A percentile compares a stretch with the other conserved stretches of the same genome.
These are phyloP conservation scores for Amblyornis subalaris DNA, from an alignment of 2,113 vertebrate species.

Conservation along the genomic window DNA sequence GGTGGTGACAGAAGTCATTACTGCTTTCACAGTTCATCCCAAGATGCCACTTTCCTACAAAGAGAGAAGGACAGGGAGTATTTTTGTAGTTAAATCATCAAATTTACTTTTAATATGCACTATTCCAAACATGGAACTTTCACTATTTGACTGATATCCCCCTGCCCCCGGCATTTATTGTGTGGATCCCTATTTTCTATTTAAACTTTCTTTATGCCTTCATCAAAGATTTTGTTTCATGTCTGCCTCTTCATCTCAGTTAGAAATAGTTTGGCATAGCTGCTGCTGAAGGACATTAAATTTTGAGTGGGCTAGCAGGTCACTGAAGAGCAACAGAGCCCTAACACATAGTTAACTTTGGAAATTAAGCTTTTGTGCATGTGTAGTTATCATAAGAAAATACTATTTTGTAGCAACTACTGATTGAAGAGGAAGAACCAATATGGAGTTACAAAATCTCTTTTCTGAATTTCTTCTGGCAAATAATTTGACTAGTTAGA, in stretches of 20 bases:
- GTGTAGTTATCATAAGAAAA: not conserved
- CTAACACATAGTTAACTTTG: not conserved
- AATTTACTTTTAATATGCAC: not conserved
- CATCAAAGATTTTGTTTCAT: not conserved
- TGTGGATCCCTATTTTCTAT: not conserved
- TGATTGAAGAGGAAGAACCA: not conserved
- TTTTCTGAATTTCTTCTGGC: not conserved
- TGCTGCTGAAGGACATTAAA: not conserved
- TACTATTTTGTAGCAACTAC: not conserved
- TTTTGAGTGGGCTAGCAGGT: not conserved
- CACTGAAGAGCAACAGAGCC: not conserved
- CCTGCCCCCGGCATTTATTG: not conserved
- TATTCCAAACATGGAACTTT: not conserved
- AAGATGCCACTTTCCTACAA: conserved; percentile 88
- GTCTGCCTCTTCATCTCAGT: not conserved
- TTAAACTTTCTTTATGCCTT: not conserved
- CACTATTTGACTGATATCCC: not conserved
- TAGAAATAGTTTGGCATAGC: not conserved
- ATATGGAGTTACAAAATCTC: not conserved
- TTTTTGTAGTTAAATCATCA: conserved; percentile 1
- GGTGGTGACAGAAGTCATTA: conserved; percentile 88
- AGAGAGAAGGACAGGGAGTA: not conserved
- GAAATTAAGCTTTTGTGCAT: not conserved
- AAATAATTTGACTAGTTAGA: not conserved
- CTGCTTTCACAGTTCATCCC: conserved; percentile 81